Percentiles rank a stretch among this genome's conserved stretches.
phyloP scores from a whole-genome alignment of 2,888 invertebrate species.

The Pecten maximus region DNA sequence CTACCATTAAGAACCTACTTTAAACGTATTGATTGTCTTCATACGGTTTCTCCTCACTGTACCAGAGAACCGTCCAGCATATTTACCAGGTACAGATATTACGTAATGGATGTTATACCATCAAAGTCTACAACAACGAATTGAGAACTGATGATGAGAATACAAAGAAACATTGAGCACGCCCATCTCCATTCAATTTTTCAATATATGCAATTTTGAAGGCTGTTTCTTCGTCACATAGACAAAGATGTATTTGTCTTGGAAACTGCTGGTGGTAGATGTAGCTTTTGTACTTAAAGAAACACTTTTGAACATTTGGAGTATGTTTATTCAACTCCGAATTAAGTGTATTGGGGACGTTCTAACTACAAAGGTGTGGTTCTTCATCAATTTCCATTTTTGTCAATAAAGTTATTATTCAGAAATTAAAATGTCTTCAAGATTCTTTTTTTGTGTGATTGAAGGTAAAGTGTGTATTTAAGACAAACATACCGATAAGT shows the following conservation, averaged over 20 bases:
- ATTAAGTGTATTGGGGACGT: neutral
- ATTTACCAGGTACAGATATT: conserved; percentile 5
- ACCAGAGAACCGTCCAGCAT: neutral
- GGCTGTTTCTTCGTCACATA: neutral
- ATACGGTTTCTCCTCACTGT: neutral
- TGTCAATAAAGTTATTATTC: neutral
- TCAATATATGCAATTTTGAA: conserved; percentile 25
- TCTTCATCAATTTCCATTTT: neutral
- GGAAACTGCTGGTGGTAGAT: neutral
- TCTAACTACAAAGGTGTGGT: neutral
- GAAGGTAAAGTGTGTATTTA: conserved; percentile 5
- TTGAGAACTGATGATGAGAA: neutral
- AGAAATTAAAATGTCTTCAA: neutral
- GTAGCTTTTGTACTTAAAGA: neutral
- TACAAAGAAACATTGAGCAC: neutral
- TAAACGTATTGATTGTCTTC: neutral
- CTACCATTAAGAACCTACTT: conserved; percentile 6
- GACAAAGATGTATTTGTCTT: neutral
- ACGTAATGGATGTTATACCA: neutral
- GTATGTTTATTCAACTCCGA: neutral
- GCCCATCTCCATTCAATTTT: neutral
- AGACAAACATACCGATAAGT: neutral
- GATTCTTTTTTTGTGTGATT: neutral
- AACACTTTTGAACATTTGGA: neutral
- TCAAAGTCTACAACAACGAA: neutral